Percentiles rank a stretch among this genome's conserved stretches.
phyloP scores from a whole-genome alignment of 2,113 vertebrate genomes.

The Cairina moschata region DNA sequence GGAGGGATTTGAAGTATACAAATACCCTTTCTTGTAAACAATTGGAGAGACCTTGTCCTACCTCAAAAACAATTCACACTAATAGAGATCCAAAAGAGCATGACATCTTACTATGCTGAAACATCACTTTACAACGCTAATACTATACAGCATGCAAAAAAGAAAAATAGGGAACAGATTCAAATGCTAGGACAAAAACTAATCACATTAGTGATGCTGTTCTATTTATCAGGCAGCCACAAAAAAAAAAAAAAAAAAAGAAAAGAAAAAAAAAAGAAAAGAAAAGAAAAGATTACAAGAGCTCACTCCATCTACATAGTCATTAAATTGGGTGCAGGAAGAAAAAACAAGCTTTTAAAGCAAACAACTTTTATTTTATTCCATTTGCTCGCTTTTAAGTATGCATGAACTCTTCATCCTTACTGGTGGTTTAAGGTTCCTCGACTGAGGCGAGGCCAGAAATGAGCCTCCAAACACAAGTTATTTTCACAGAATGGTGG shows the following conservation, averaged over 20 bases:
- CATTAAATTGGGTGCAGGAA: background rate
- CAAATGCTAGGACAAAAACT: background rate
- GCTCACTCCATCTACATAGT: constrained; percentile 26
- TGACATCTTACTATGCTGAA: background rate
- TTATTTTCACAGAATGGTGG: background rate
- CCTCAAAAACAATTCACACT: background rate
- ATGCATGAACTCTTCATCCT: background rate
- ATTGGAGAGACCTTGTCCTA: background rate
- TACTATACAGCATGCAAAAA: background rate
- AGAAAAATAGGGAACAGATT: background rate
- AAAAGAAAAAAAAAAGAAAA: background rate
- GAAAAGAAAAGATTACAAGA: background rate
- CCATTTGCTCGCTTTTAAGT: background rate
- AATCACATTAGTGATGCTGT: constrained; percentile 13
- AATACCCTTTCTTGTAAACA: background rate
- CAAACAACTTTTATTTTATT: background rate
- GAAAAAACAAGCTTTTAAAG: constrained; percentile 19
- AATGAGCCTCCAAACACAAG: background rate
- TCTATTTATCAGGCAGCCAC: too few species aligned
- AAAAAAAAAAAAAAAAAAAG: constrained; percentile 7
- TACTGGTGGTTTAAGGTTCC: background rate
- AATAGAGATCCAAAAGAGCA: constrained; percentile 6
- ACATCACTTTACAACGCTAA: background rate
- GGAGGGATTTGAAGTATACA: background rate
- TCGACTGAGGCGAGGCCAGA: background rate